Percentiles rank a stretch among this genome's conserved stretches.
phyloP scores from a whole-genome alignment of 2,888 invertebrate genomes.

The Philereme vetulata region DNA sequence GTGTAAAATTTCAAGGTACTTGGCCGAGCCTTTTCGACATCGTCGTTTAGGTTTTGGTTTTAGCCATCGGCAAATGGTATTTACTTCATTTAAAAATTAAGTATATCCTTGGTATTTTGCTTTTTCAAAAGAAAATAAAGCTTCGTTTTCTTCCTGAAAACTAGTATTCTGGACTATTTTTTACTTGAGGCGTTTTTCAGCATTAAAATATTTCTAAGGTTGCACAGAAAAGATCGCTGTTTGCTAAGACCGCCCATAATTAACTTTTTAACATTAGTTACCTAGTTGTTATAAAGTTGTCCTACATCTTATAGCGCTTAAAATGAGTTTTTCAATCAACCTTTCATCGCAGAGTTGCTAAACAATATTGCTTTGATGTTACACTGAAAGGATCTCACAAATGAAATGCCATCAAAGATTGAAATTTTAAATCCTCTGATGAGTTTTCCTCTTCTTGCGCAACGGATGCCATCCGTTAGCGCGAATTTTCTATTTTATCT shows the following conservation, averaged over 20 bases:
- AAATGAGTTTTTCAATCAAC: constrained; percentile 22
- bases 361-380: constrained; percentile 29
- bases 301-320: too few relatives aligned
- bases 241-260: too few relatives aligned
- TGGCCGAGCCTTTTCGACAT: constrained; percentile 35
- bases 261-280: too few relatives aligned
- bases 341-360: constrained; percentile 25
- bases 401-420: constrained; percentile 30
- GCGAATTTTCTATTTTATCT: constrained; percentile 17
- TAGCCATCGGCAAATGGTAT: constrained; percentile 16
- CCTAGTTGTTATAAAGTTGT: too few relatives aligned
- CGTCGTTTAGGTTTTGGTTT: constrained; percentile 28
- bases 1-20: constrained; percentile 57
- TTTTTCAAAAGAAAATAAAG: constrained; percentile 7
- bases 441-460: constrained; percentile 20
- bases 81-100: constrained; percentile 12
- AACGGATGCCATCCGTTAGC: constrained; percentile 8
- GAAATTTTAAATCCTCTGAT: constrained; percentile 29
- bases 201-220: too few relatives aligned
- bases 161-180: not conserved
- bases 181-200: too few relatives aligned
- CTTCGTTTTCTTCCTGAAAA: constrained; percentile 1
- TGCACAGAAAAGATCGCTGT: too few relatives aligned
- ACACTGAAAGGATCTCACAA: constrained; percentile 27
- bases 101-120: constrained; percentile 1